Evolutionary conservation across 1,140 invertebrate species (phyloP), one percentile per base, ranked within the genome.

Genomic region (Maniola jurtina): DNA sequence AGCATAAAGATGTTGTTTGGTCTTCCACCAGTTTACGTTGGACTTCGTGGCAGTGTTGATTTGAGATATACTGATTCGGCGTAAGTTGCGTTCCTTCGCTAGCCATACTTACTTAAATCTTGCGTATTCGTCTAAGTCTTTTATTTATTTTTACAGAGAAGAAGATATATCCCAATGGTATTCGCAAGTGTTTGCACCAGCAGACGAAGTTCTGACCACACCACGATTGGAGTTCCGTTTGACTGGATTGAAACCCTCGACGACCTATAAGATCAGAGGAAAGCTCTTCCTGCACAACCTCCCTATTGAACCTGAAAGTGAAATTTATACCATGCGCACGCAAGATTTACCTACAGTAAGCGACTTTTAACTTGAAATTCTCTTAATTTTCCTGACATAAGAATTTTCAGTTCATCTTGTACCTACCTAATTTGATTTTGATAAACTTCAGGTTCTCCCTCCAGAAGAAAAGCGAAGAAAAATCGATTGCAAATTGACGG

Each of bases 221-320:
- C 93, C 95, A 9, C 95, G 96, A 61, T 89, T 97, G 62, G 96
- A 98, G 79, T 97, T 97, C 83, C 93, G 96, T 71, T 80, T 98
- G 14, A 92, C 93, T 10, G 94, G 93, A 25, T 84, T 98, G n/a
- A 92, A 94, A 76, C 94, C 97, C 0, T 94, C 95, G 52, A 97
- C 96, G 0, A 92, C 94, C 33, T 98, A 98, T 79, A 95, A 94
- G 81, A 93, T 97, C 3, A 94, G 96, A 84, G 96, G 96, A 1
- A 94, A 94, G 13, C 92, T 97, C 2, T 94, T 95, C 15, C 84
- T 97, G 14, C 92, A 94, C 54, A 95, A 96, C 72, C 75, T 96
- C 0, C 92, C 94, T 6, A 95, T 95, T 48, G 94, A 94, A 61
- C 95, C 95, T 0, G 93, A 93, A 7, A 97, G 96, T 76, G 92